Base-by-base conservation (phyloP, 2,113 vertebrate genomes). In the Pygathrix nemaeus region DNA sequence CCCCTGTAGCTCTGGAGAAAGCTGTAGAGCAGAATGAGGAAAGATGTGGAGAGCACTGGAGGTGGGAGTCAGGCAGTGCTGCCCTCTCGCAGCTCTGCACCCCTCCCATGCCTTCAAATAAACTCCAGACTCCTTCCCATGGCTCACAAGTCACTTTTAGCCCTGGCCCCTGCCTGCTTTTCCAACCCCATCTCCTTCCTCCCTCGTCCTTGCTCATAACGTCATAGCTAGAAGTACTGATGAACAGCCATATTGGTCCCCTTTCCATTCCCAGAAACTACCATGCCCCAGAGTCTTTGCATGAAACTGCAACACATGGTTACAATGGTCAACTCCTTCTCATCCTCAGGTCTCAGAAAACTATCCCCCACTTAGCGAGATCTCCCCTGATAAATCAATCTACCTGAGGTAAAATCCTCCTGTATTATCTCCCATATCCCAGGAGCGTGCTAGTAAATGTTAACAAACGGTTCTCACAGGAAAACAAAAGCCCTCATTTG, bases 21-120 rank as follows among this genome's bases (percentile, higher is more conserved):
- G 40, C n/a, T 8, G 32, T 11, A 20, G 38, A 38, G 6, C 48
- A 35, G 17, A 59, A 48, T n/a, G 20, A 85, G 35, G 32, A 75
- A 8, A 14, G 25, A 52, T 4, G 1, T 2, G 10, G 21, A 32
- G 20, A 2, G 2, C 40, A 50, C 75, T 11, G 16, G 11, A 40
- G 16, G 68, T 23, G 25, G 30, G 11, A 27, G 32, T 16, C 17
- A 13, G 30, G 57, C 20, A 70, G 18, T 9, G 8, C 9, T 13
- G 30, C 16, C 52, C 27, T 75, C 32, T 80, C 38, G 35, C 59
- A 52, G 61, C 73, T 20, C 9, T 59, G 20, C 18, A 17, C 32
- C 38, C 32, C 66, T 68, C 32, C 66, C 32, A 68, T 68, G 66
- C 16, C 66, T n/a, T 79, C 23, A 16, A 12, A 25, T 50, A 73